phyloP scores from a whole-genome alignment of 1,140 invertebrate species.

The Epicauta chinensis region DNA sequence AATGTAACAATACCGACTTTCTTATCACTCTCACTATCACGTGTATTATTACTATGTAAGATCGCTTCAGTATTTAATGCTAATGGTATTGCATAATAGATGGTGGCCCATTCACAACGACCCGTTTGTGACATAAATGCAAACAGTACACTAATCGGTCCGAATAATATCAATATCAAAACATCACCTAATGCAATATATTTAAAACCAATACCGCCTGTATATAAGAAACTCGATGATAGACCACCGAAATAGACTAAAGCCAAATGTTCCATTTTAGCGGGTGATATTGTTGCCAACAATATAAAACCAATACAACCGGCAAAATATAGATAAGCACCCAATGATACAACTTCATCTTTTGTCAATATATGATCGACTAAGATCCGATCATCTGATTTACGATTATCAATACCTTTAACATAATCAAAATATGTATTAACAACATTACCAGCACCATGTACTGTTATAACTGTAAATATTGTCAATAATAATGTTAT shows the following conservation, averaged over 20 bases:
- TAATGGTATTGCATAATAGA: conserved; percentile 89
- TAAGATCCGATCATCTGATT: conserved; percentile 86
- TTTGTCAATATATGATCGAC: conserved; percentile 84
- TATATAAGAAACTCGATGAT: conserved; percentile 91
- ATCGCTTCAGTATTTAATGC: conserved; percentile 94
- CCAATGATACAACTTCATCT: conserved; percentile 70
- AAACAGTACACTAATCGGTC: conserved; percentile 90
- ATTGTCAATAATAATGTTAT: conserved; percentile 73
- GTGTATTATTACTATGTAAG: conserved; percentile 89
- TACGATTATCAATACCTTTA: conserved; percentile 86
- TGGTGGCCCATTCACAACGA: conserved; percentile 73
- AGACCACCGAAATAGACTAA: conserved; percentile 91
- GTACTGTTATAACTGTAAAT: conserved; percentile 82
- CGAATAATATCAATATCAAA: conserved; percentile 86
- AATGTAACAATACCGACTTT: conserved; percentile 85
- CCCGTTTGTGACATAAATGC: conserved; percentile 90
- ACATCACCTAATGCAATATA: conserved; percentile 91
- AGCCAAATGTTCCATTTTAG: conserved; percentile 89
- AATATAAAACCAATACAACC: conserved; percentile 86
- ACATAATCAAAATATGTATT: conserved; percentile 95
- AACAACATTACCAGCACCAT: conserved; percentile 93
- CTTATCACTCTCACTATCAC: conserved; percentile 80
- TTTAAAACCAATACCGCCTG: conserved; percentile 89
- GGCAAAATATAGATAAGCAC: conserved; percentile 77
- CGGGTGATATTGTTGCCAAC: conserved; percentile 72